Evolutionary conservation across 2,888 invertebrate genomes (phyloP), one percentile per base, ranked within the genome.

Genomic region (Ochropacha duplaris): DNA sequence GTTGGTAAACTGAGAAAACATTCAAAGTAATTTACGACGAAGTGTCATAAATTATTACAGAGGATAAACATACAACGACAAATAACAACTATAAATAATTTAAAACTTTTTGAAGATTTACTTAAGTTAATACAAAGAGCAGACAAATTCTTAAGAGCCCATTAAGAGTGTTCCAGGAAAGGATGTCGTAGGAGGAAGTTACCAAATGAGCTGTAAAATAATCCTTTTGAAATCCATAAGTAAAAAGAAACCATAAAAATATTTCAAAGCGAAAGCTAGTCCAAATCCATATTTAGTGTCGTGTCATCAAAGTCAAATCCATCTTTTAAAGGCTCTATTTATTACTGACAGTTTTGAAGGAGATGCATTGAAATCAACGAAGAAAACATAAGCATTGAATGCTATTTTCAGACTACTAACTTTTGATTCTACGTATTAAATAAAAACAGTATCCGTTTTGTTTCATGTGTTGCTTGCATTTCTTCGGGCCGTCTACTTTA

Each of bases 121-220:
- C 24, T 19, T 19, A 31, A 28, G 28, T 28, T 31, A 51, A 24
- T 28, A 52, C 52, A 52, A 19, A 52, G 52, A 65, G 56, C 61
- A 58, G 57, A 60, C 55, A 54, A 65, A 34, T 64, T 68, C 67
- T 59, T 62, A 61, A 60, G 61, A 69, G 69, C 57, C 61, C 70
- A 66, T 68, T 69, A 73, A 63, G 61, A 57, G 62, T 55, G 56
- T 74, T 73, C 71, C 55, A 49, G 62, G 71, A 74, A 74, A 66
- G 69, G 70, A 69, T 68, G 34, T 52, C 52, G 52, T 52, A 31
- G 50, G 12, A 36, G 57, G 55, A 61, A 49, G 56, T 60, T 57
- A 58, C 61, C 64, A 62, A 58, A 68, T 65, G 64, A 68, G 59
- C 59, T 57, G 61, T 59, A 61, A 64, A 62, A 60, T 60, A 57